Base-by-base conservation (phyloP, 2,113 vertebrate species). In the Laterallus jamaicensis region DNA sequence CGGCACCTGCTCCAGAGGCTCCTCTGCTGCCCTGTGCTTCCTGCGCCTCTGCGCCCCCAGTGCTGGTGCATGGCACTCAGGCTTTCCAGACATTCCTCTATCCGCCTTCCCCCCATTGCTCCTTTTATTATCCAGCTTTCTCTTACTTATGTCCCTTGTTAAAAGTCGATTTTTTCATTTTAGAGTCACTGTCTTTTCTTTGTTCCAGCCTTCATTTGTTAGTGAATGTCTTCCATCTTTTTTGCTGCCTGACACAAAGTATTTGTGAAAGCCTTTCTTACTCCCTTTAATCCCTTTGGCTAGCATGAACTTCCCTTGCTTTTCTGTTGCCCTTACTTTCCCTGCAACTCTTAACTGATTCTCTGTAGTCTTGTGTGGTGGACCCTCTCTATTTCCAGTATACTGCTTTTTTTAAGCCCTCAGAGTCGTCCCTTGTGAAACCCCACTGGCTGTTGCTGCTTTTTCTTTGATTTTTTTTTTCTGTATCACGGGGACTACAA, bases 211-310 rank as follows among this genome's bases (percentile, higher is more conserved):
- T 85, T 94, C 91, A 50, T 94, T 93, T 95, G 56, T 91, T 92
- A 89, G 73, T 9, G 6, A 92, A 39, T n/a, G 28, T 93, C 74
- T 91, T 89, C 81, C 29, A 68, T 93, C 80, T 47, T 85, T 76
- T 78, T 70, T 82, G 67, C 78, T 69, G 50, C 63, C 93, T 96
- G 90, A 82, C 79, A 77, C 77, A 13, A 94, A 86, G 81, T 80
- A 63, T 91, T 94, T 97, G 50, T 74, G 77, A 88, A 97, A 96
- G 55, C 71, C 63, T 92, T 87, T 94, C 93, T 85, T 90, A 90
- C 60, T 66, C 63, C 67, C 22, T n/a, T 85, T 92, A 94, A 96
- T 96, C 90, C 94, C 59, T 77, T 88, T 95, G 95, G 63, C 78
- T 80, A 62, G 25, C 4, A 0, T 76, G 59, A 88, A 70, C 62